phyloP scores from a whole-genome alignment of 2,797 vertebrate species.

The Sciurus vulgaris region DNA sequence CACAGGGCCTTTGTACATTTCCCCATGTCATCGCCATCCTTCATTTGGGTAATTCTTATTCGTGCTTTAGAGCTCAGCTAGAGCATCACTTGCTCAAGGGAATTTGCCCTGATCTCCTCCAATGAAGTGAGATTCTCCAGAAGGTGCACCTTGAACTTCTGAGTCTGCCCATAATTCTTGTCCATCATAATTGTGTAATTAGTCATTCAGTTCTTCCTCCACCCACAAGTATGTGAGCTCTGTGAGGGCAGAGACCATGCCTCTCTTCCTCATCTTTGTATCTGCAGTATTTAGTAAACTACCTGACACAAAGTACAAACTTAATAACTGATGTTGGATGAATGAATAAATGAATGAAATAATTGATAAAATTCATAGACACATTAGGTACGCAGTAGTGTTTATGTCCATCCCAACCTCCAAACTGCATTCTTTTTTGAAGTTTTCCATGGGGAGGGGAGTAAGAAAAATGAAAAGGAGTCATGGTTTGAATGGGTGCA shows the following conservation, averaged over 20 bases:
- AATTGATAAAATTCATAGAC: conserved; percentile 10
- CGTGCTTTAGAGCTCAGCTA: neutral
- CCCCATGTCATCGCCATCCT: neutral
- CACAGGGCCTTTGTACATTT: neutral
- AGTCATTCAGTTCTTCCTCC: neutral
- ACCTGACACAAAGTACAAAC: neutral
- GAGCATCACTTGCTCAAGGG: neutral
- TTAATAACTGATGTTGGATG: conserved; percentile 38
- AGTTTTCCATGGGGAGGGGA: neutral
- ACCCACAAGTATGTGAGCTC: neutral
- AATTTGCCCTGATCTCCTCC: neutral
- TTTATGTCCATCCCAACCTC: neutral
- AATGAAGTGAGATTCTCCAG: neutral
- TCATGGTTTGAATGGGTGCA: neutral
- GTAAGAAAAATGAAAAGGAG: neutral
- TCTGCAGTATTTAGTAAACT: neutral
- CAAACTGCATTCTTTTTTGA: neutral
- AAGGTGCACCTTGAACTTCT: neutral
- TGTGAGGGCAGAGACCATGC: neutral
- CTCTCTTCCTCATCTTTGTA: neutral
- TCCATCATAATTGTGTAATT: conserved; percentile 29
- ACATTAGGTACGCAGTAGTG: neutral
- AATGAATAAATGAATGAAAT: conserved; percentile 31
- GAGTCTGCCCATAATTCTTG: neutral
- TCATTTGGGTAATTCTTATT: neutral